phyloP scores from a whole-genome alignment of 1,140 invertebrate genomes.

The Dreissena polymorpha region DNA sequence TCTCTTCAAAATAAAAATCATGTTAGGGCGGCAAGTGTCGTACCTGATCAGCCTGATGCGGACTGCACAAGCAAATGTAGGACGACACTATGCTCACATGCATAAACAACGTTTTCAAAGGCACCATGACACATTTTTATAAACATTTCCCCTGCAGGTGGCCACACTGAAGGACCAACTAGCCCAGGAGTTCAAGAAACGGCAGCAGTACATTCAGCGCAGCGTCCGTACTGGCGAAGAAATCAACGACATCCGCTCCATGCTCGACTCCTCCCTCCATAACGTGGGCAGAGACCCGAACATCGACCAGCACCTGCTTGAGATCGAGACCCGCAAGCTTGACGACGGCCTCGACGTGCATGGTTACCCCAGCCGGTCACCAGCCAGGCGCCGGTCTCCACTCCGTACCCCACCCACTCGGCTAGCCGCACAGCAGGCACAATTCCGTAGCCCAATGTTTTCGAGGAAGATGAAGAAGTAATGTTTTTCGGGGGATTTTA shows the following conservation, averaged over 20 bases:
- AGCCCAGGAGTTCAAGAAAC: constrained; percentile 90
- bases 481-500: too few species aligned
- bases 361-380: constrained; percentile 27
- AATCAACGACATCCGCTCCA: constrained; percentile 88
- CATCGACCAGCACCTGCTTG: constrained; percentile 83
- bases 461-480: constrained; percentile 48
- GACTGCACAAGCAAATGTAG: too few species aligned
- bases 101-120: too few species aligned
- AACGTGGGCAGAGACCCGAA: constrained; percentile 91
- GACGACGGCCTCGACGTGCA: constrained; percentile 80
- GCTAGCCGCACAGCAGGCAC: constrained; percentile 14
- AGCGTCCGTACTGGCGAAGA: constrained; percentile 91
- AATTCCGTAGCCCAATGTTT: constrained; percentile 44
- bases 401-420: constrained; percentile 70
- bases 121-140: too few species aligned
- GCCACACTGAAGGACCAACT: constrained; percentile 88
- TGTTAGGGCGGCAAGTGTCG: too few species aligned
- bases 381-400: constrained; percentile 72
- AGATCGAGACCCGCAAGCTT: constrained; percentile 91
- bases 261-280: constrained; percentile 89
- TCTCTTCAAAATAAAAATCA: too few species aligned
- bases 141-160: constrained; percentile 62
- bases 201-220: constrained; percentile 90
- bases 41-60: too few species aligned
- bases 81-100: too few species aligned